Evolutionary conservation across 2,888 invertebrate genomes (phyloP), one percentile per base, ranked within the genome.

Genomic region (Xylocampa areola): DNA sequence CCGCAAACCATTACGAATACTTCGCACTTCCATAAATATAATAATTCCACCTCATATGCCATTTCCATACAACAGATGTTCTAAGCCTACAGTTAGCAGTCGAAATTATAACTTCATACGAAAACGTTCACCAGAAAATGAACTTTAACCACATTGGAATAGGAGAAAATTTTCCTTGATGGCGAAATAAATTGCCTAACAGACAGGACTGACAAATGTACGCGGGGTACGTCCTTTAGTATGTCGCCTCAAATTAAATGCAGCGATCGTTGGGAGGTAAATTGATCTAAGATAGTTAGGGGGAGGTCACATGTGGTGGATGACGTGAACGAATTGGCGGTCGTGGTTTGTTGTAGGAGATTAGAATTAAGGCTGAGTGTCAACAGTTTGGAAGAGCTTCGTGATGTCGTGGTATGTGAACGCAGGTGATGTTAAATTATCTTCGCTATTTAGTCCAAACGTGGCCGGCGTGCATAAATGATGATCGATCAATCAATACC

Each of bases 231-330:
- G 78, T 80, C 84, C 84, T 84, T 73, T 81, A 79, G 62, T 82
- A 71, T 85, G 84, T 85, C 76, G 72, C 71, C 70, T 68, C 66
- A 78, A 80, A 85, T 85, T 85, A 81, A 81, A 79, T 72, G 78
- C 74, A 75, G 72, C 72, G 68, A 72, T 73, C 66, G 59, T 63
- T 54, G 70, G 47, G 71, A 70, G 75, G 73, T 74, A 79, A 80
- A 82, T 76, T 80, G 82, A 82, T 81, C 71, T 77, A 75, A 73
- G 77, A 75, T 72, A 63, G 70, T 57, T 39, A 47, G 36, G 51
- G 68, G 70, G 59, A 17, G 44, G 44, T 32, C 66, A 52, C 51
- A 60, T 40, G 48, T 50, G 43, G 23, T 27, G 23, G 36, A 32
- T 36, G 35, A 40, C 63, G 27, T 11, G 36, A 50, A 57, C 50